phyloP scores from a whole-genome alignment of 2,113 vertebrate species.

The Pterocles gutturalis region DNA sequence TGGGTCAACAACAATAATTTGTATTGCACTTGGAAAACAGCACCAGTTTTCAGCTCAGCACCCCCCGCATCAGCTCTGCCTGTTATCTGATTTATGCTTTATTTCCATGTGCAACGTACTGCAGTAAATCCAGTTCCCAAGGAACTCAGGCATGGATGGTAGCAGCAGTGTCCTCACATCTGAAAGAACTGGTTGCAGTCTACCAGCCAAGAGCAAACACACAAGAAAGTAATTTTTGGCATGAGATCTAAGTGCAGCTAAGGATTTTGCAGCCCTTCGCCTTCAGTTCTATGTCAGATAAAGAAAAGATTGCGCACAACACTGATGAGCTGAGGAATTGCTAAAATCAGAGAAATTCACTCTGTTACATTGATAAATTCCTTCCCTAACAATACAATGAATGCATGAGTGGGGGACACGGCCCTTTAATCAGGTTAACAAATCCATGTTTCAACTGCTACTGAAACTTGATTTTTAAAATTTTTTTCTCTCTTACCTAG shows the following conservation, averaged over 20 bases:
- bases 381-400: not conserved
- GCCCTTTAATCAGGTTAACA: conserved; percentile 22
- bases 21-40: not conserved
- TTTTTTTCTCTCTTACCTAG: not conserved
- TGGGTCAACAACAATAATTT: not conserved
- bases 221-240: not conserved
- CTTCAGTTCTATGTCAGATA: not conserved
- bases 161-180: not conserved
- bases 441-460: not conserved
- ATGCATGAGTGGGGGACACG: not conserved
- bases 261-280: not conserved
- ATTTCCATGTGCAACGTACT: not conserved
- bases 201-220: not conserved
- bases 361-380: not conserved
- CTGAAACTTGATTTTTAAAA: not conserved
- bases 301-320: not conserved
- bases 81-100: not conserved
- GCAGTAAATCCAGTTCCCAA: not conserved
- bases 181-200: not conserved
- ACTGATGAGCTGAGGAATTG: not conserved
- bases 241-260: not conserved
- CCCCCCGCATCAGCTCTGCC: not conserved
- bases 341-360: not conserved
- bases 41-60: not conserved
- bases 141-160: not conserved